Evolutionary conservation across 2,888 invertebrate species (phyloP).

Genomic region (Punctoribates punctum): DNA sequence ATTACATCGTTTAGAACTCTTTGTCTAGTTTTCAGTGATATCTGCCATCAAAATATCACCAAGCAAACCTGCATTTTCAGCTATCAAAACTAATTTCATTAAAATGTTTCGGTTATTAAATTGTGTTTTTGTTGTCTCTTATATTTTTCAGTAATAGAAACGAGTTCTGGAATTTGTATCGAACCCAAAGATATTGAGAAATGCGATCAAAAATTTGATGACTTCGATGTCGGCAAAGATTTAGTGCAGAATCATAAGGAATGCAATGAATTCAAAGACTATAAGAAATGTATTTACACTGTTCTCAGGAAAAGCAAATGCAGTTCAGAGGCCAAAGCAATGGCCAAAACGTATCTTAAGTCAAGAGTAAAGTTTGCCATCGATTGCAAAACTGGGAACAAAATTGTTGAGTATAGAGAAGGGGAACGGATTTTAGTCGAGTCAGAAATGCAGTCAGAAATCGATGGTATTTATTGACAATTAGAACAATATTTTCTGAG

Average conservation of each 20-base stretch:
- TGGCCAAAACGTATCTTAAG: background rate
- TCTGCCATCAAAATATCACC: too few species aligned
- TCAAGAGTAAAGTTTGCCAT: conserved; percentile 1
- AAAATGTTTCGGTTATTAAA: too few species aligned
- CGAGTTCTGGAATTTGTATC: background rate
- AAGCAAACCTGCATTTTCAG: too few species aligned
- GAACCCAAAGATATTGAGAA: background rate
- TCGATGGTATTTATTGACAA: background rate
- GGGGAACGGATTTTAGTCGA: background rate
- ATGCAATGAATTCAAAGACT: background rate
- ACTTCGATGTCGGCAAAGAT: conserved; percentile 26
- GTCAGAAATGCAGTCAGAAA: conserved; percentile 7
- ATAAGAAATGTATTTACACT: background rate
- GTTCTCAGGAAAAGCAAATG: background rate
- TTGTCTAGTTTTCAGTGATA: too few species aligned
- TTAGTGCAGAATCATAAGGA: background rate
- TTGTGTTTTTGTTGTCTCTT: background rate
- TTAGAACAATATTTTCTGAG: background rate
- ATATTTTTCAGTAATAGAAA: background rate
- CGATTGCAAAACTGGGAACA: background rate
- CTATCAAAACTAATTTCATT: too few species aligned
- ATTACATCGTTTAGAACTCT: too few species aligned
- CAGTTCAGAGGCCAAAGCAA: background rate
- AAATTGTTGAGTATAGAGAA: background rate
- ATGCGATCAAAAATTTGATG: conserved; percentile 7